Base-by-base conservation (phyloP, 2,113 vertebrate genomes). In the mouse (Mus musculus) region DNA sequence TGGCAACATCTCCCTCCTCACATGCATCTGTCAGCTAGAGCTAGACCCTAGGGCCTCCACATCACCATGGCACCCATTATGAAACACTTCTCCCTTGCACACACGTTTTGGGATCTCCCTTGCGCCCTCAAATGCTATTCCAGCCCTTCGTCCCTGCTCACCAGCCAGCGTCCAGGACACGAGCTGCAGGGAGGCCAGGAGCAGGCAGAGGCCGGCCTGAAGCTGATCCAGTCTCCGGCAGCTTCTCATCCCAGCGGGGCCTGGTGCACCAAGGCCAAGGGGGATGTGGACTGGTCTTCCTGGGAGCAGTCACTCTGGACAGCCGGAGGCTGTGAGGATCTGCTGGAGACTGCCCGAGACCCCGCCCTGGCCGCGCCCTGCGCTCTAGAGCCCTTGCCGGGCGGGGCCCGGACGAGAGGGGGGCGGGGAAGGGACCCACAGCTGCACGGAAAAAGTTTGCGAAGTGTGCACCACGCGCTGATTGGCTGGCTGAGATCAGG, bases 341-440 rank as follows among this genome's bases (percentile, higher is more conserved):
- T 0, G n/a, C 95, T 2, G 73, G 85, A 93, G 76, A 97, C 89
- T 96, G 96, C 30, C 46, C 13, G 72, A 94, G 93, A 93, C 93
- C 96, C 91, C 94, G 97, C 96, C 97, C 96, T 42, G 88, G 95
- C 96, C 97, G 96, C 97, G 85, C 96, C 96, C 97, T 52, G 95
- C 20, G 69, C 93, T 69, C 54, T 77, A 63, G 96, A 28, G 77
- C 90, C 39, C 0, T 61, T 69, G 59, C 88, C 56, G 36, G 95
- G 96, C 93, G 72, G 88, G 94, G 90, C 92, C 63, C 0, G 46
- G 56, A 30, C 9, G 6, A 72, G n/a, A n/a, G 77, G 28, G 17
- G 87, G 36, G 42, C 16, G 24, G 63, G 63, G 26, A 22, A 76
- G 20, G 7, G n/a, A 73, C 63, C 49, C 93, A 93, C 96, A 95